Evolutionary conservation across 2,113 vertebrate species (phyloP).

Genomic region (Serinus canaria): DNA sequence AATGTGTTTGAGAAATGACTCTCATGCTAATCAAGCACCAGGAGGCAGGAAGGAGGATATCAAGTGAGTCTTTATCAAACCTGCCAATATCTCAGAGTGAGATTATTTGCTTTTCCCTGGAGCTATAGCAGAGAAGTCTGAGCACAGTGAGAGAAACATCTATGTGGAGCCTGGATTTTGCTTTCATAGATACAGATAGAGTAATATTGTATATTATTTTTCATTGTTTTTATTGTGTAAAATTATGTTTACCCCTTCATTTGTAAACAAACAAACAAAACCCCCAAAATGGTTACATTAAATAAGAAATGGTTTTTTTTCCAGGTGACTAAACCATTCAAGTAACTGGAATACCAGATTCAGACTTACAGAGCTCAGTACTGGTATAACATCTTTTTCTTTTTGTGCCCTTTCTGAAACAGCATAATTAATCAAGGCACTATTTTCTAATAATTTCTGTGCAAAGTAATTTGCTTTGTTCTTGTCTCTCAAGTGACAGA

Average conservation of each 20-base stretch:
- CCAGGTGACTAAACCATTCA: neutral
- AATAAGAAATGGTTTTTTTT: neutral
- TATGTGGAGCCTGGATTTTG: neutral
- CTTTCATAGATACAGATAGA: neutral
- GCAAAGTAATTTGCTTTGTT: constrained; percentile 58
- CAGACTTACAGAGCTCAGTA: neutral
- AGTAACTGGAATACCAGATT: neutral
- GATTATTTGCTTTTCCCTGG: neutral
- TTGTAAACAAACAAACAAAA: neutral
- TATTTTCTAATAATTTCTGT: constrained; percentile 61
- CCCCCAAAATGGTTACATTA: neutral
- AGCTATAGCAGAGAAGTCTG: neutral
- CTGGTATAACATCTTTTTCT: neutral
- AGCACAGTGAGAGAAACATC: neutral
- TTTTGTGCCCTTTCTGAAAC: constrained; percentile 34
- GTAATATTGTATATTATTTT: neutral
- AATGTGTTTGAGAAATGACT: neutral
- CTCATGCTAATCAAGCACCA: neutral
- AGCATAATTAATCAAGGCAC: constrained; percentile 61
- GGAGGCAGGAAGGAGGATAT: neutral
- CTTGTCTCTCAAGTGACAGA: constrained; percentile 64
- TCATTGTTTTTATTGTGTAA: neutral
- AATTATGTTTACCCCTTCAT: neutral
- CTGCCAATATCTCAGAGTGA: neutral
- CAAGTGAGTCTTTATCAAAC: neutral